These are phyloP conservation scores for Lophochroa leadbeateri DNA, from an alignment of 2,113 vertebrate species.

Conservation along the genomic window DNA sequence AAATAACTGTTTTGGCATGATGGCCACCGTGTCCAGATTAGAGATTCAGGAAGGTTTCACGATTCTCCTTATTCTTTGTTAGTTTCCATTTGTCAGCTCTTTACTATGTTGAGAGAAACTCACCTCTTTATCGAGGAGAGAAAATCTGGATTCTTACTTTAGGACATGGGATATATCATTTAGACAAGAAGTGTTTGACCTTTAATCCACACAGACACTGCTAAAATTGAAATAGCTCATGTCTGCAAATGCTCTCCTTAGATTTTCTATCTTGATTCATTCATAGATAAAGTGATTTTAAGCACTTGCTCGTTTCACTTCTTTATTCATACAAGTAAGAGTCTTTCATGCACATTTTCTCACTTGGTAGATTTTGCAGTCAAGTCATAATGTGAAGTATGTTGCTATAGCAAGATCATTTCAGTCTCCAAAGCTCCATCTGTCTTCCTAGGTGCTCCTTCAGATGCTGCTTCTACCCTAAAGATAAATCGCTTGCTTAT, in stretches of 20 bases:
- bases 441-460: background rate
- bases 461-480: background rate
- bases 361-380: background rate
- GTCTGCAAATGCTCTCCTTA: background rate
- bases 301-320: background rate
- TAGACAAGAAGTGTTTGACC: background rate
- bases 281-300: background rate
- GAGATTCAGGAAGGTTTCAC: background rate
- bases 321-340: background rate
- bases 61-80: background rate
- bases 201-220: background rate
- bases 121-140: background rate
- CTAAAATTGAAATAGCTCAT: background rate
- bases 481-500: background rate
- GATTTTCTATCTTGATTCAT: background rate
- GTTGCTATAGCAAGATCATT: background rate
- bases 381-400: background rate
- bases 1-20: background rate
- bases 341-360: background rate
- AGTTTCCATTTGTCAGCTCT: background rate
- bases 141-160: background rate
- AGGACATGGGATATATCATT: background rate
- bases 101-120: background rate
- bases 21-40: background rate
- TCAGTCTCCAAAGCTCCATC: background rate